Base-by-base conservation (phyloP, 92 coral and sea anemone species). In the Umimayanthus chanpuru region DNA sequence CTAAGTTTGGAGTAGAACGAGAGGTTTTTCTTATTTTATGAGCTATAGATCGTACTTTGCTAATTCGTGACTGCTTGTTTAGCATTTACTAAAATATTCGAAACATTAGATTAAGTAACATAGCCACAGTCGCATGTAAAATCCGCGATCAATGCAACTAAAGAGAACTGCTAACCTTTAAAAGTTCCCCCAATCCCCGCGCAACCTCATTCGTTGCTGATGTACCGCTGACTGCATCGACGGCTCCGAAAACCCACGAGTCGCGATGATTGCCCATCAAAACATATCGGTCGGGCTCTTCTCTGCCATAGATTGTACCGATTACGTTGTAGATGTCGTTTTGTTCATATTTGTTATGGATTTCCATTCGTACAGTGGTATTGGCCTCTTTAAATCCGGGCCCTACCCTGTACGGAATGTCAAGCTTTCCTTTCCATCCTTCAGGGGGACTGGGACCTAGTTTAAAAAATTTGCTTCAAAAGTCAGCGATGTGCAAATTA, bases 191-290 rank as follows among this genome's bases (percentile, higher is more conserved):
- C 75, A 94, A 86, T 49, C 87, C 89, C 25, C 94, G 88, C 43
- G 94, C 94, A 38, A 92, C 76, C 81, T 92, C 94, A 38, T 80
- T 81, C 29, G 94, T 92, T 18, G 90, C 38, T n/a, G 90, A 41
- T 1, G 92, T 92, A 79, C 94, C 94, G 53, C 90, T 92, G 80
- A 85, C 92, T 12, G 92, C 92, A 92, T 92, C 94, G 32, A 89
- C 94, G 25, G 94, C 94, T 50, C 94, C 94, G 79, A 92, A 92
- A 68, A 92, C 94, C 94, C 94, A 92, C 53, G 94, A 89, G 90
- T 92, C 94, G 77, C 94, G 85, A 70, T 92, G 94, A 55, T 92
- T 89, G 49, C 94, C 94, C 29, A 92, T 87, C 32, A 92, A 44
- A 9, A 92, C 92, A 76, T 90, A 92, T 25, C 94, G 88, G 73